These are phyloP conservation scores for Pharmacophagus antenor DNA, from an alignment of 2,888 invertebrate species.

Conservation along the genomic window DNA sequence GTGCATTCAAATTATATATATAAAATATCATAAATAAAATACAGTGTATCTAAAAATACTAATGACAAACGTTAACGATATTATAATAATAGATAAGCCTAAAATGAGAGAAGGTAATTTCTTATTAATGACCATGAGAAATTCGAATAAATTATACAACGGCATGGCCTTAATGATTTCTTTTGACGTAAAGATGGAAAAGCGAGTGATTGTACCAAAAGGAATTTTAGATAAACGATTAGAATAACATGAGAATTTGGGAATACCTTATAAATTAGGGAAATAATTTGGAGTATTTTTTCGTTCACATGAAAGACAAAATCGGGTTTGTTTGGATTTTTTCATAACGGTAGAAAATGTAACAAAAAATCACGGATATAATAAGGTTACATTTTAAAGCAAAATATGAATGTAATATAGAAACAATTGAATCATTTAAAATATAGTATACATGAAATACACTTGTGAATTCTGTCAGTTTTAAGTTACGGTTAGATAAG, in stretches of 20 bases:
- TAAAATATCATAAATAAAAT: background rate
- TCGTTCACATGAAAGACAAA: too few species aligned
- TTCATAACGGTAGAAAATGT: too few species aligned
- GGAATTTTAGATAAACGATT: constrained; percentile 22
- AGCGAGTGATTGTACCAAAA: constrained; percentile 6
- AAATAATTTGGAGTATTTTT: too few species aligned
- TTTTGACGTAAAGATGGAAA: constrained; percentile 14
- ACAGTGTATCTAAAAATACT: constrained; percentile 1
- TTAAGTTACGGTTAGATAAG: constrained; percentile 4
- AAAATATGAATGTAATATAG: too few species aligned
- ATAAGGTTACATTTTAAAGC: too few species aligned
- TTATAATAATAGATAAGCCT: constrained; percentile 28
- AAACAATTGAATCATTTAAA: background rate
- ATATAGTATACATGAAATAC: too few species aligned
- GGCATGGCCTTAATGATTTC: constrained; percentile 28
- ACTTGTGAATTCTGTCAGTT: background rate
- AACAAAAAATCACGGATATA: too few species aligned
- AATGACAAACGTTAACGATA: constrained; percentile 19
- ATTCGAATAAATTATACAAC: constrained; percentile 28
- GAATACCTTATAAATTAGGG: too few species aligned
- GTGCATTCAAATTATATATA: background rate
- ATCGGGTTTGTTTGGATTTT: too few species aligned
- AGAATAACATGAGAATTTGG: constrained; percentile 1
- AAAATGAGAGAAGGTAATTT: constrained; percentile 25
- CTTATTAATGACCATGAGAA: constrained; percentile 28